Evolutionary conservation across 2,888 invertebrate species (phyloP), one percentile per base, ranked within the genome.

Genomic region (Hyppa rectilinea): DNA sequence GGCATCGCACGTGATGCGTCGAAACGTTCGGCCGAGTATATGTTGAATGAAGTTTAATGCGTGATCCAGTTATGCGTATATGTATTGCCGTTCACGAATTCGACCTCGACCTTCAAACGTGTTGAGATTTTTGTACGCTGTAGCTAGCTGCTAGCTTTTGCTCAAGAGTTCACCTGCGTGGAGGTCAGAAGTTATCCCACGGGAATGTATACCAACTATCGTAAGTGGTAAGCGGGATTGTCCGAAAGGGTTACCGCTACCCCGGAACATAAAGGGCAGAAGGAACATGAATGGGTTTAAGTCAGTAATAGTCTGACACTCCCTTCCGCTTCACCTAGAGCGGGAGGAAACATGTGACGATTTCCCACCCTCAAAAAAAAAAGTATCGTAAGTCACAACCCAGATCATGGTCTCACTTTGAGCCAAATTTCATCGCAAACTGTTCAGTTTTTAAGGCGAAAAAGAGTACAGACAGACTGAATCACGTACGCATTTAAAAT

Each of bases 1-100:
- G 87, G 84, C 47, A 85, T 87, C 85, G 65, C 86, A 78, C 82
- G 86, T 87, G 81, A 61, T 43, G 10, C 58, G 53, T 14, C 62
- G 55, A 45, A 73, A 78, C 60, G 38, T 50, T n/a, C n/a, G n/a
- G n/a, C n/a, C 7, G 49, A 45, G 49, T 43, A 38, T 59, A 76
- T 36, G 60, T 58, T 50, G 66, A 78, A 71, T 73, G 62, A 43
- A 65, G 49, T 69, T 62, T 63, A 56, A 55, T 66, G 66, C 59
- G 53, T 73, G 29, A 84, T 84, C 79, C 76, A 53, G 67, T 84
- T 78, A 80, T 47, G 58, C 61, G 14, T 20, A n/a, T 31, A 31
- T 23, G 43, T 47, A 45, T 50, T 31, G 43, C 10, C 53, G 59
- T 66, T 79, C 20, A 62, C 38, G 29, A 26, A 17, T 55, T 26